Percentiles rank a stretch among this genome's conserved stretches.
These are phyloP conservation scores for Orientallactaga bullata DNA, from an alignment of 2,113 vertebrate genomes.

Conservation along the genomic window DNA sequence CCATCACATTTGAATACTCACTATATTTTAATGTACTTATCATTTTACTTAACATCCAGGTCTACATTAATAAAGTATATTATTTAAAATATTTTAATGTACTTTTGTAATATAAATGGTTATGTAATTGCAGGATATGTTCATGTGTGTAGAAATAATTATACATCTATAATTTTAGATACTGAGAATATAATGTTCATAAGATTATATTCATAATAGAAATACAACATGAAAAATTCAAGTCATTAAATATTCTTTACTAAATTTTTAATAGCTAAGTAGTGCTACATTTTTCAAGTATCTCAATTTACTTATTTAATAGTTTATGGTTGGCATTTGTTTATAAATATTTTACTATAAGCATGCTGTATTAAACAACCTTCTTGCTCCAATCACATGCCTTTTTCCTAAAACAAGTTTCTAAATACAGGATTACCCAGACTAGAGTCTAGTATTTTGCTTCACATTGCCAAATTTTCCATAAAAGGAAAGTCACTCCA, in stretches of 20 bases:
- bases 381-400: not conserved
- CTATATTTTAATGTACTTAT: not conserved
- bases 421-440: not conserved
- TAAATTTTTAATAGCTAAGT: not conserved
- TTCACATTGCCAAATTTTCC: not conserved
- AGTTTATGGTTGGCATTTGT: slow-evolving; percentile 40
- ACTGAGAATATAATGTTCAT: not conserved
- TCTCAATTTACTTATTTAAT: slow-evolving; percentile 2
- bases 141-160: not conserved
- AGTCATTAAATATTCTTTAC: not conserved
- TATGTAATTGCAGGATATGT: not conserved
- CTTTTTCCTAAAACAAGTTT: not conserved
- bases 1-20: not conserved
- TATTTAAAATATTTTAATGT: not conserved
- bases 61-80: not conserved
- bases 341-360: slow-evolving; percentile 47
- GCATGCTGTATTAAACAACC: slow-evolving; percentile 8
- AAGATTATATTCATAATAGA: not conserved
- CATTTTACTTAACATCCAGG: not conserved
- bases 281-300: not conserved
- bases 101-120: not conserved
- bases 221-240: not conserved
- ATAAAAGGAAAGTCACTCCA: slow-evolving; percentile 34
- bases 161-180: not conserved
- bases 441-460: slow-evolving; percentile 2